Evolutionary conservation across 2,888 invertebrate species (phyloP).

Genomic region (Blastobasis adustella): DNA sequence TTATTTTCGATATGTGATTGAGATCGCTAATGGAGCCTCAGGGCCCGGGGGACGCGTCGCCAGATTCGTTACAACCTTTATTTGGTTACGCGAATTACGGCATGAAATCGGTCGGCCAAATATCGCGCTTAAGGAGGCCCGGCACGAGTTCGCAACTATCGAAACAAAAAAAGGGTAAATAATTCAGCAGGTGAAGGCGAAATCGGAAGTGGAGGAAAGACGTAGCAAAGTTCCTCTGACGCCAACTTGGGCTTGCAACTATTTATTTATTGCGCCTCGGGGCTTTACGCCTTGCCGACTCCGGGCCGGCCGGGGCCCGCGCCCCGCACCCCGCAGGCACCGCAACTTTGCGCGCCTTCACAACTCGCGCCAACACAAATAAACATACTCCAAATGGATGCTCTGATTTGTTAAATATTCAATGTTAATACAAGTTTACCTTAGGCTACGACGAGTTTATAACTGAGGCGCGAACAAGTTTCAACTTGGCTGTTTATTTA

Average conservation of each 20-base stretch:
- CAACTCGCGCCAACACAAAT: slow-evolving; percentile 38
- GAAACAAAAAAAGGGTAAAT: slow-evolving; percentile 41
- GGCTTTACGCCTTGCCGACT: slow-evolving; percentile 34
- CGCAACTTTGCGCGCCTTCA: slow-evolving; percentile 26
- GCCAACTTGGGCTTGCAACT: slow-evolving; percentile 49
- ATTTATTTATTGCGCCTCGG: slow-evolving; percentile 61
- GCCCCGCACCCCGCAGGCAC: slow-evolving; percentile 17
- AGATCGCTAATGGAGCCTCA: too few relatives aligned
- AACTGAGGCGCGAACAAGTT: too few relatives aligned
- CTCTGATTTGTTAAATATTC: slow-evolving; percentile 38
- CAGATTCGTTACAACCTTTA: slow-evolving; percentile 2
- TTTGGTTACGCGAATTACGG: slow-evolving; percentile 3
- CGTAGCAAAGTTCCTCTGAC: slow-evolving; percentile 37
- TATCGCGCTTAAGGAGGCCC: slow-evolving; percentile 8
- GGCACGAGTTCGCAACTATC: slow-evolving; percentile 29
- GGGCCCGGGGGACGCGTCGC: not conserved
- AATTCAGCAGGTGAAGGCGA: slow-evolving; percentile 46
- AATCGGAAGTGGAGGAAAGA: slow-evolving; percentile 31
- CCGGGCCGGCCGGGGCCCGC: slow-evolving; percentile 8
- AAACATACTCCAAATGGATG: slow-evolving; percentile 38
- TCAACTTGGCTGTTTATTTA: too few relatives aligned
- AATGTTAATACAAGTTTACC: slow-evolving; percentile 28
- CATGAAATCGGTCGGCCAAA: slow-evolving; percentile 2
- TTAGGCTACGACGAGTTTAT: too few relatives aligned
- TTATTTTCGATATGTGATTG: not conserved